phyloP scores from a whole-genome alignment of 2,888 invertebrate genomes.

The Rhaphigaster nebulosa region DNA sequence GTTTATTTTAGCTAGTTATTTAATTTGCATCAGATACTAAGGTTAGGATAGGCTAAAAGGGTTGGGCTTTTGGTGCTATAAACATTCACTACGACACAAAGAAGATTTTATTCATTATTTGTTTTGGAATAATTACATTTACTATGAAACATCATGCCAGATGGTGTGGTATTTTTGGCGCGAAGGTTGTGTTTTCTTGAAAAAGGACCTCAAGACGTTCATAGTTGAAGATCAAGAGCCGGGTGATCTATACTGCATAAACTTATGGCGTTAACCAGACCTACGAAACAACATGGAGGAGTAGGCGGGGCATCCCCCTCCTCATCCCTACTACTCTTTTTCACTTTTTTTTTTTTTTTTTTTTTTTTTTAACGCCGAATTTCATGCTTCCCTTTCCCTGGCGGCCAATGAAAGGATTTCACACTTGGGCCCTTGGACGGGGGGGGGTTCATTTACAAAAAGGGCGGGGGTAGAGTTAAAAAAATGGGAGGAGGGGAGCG shows the following conservation, averaged over 20 bases:
- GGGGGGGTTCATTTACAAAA: constrained; percentile 61
- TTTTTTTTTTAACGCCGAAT: constrained; percentile 37
- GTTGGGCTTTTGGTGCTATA: no score
- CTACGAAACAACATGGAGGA: constrained; percentile 56
- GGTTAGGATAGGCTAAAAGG: no score
- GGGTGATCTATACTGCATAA: constrained; percentile 52
- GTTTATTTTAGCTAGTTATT: no score
- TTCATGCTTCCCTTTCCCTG: constrained; percentile 52
- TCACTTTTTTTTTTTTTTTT: constrained; percentile 5
- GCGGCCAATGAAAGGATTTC: constrained; percentile 63
- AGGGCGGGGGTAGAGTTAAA: constrained; percentile 60
- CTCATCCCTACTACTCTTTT: constrained; percentile 33
- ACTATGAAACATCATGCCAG: neutral
- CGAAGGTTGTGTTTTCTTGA: neutral
- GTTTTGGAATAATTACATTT: neutral
- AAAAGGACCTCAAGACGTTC: neutral
- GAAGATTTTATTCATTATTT: neutral
- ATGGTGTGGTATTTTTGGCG: neutral
- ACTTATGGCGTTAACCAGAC: constrained; percentile 54
- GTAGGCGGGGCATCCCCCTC: constrained; percentile 44
- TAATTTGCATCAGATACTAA: no score
- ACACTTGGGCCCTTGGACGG: constrained; percentile 60
- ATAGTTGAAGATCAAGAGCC: neutral
- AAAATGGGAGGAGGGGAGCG: constrained; percentile 62
- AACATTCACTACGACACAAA: no score